Evolutionary conservation across 2,113 vertebrate species (phyloP), one percentile per base, ranked within the genome.

Genomic region (Myiagra hebetior): DNA sequence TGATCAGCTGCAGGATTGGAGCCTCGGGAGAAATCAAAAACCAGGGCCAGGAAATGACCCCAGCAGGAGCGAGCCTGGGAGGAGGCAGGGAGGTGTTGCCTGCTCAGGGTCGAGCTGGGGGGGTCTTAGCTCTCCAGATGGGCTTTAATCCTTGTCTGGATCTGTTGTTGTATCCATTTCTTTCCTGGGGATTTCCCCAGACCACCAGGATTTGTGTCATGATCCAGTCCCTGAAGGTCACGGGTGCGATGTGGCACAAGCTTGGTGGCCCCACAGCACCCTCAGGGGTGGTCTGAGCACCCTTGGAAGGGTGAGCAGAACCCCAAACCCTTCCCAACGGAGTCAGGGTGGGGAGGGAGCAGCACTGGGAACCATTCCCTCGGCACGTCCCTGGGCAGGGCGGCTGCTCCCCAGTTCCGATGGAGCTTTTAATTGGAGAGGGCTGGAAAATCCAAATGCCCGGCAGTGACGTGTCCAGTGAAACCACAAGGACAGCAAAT

Each of bases 401-500:
- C 17, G 1, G 88, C 80, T 60, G 75, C 91, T 92, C 44, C 3
- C 13, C 69, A 46, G 69, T 62, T 76, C 9, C 2, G 6, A 19
- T 18, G 44, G 56, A 85, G 70, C 84, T 91, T 78, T 85, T 96
- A 94, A 94, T 95, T 89, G 89, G 85, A 67, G 65, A 85, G 95
- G 65, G 87, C 77, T 77, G 83, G 91, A 77, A 91, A 96, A 90
- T 82, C 82, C 60, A 11, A 89, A 55, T 87, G 84, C 81, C 94
- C 15, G 2, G 77, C 74, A 95, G 91, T 96, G 95, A 93, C 83
- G 83, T 95, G 85, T 50, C 56, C 49, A 27, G 72, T 15, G 59
- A 82, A 94, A 80, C 96, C 95, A 92, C 89, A 92, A 76, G 76
- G 2, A 10, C 87, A 91, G 92, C 89, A 91, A 90, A 88, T 95